phyloP scores from a whole-genome alignment of 2,888 invertebrate species.

The Cloeon dipterum region DNA sequence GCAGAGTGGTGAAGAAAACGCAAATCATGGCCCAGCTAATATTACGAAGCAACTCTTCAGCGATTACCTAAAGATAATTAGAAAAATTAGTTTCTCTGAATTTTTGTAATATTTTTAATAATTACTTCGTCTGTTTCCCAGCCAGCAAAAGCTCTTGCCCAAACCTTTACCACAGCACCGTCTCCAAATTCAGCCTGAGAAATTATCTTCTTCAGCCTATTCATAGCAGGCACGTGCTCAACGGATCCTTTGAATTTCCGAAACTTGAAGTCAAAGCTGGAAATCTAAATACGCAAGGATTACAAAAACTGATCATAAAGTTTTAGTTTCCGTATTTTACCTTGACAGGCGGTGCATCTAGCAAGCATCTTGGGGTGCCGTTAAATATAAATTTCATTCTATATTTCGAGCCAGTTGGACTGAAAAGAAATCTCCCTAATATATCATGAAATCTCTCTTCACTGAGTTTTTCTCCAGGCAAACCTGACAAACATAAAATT shows the following conservation, averaged over 20 bases:
- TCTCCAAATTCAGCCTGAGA: conserved; percentile 6
- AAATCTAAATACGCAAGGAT: conserved; percentile 8
- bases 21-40: conserved; percentile 3
- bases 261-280: conserved; percentile 12
- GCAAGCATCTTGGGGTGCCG: conserved; percentile 8
- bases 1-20: conserved; percentile 4
- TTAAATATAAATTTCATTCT: conserved; percentile 9
- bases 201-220: conserved; percentile 11
- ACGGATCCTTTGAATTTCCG: conserved; percentile 11
- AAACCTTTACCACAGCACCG: conserved; percentile 8
- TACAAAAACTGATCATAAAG: background rate
- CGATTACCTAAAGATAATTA: conserved; percentile 3
- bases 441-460: conserved; percentile 8
- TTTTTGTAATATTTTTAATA: too few relatives aligned
- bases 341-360: conserved; percentile 8
- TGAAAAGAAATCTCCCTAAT: conserved; percentile 9
- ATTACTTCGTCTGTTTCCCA: conserved; percentile 13
- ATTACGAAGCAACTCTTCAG: conserved; percentile 3
- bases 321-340: conserved; percentile 5
- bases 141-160: conserved; percentile 11
- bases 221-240: conserved; percentile 14
- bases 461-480: too few relatives aligned
- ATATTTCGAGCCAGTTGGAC: conserved; percentile 9
- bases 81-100: background rate
- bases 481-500: too few relatives aligned